These are phyloP conservation scores for Drosophila insularis DNA, from an alignment of 1,140 invertebrate genomes.

Conservation along the genomic window DNA sequence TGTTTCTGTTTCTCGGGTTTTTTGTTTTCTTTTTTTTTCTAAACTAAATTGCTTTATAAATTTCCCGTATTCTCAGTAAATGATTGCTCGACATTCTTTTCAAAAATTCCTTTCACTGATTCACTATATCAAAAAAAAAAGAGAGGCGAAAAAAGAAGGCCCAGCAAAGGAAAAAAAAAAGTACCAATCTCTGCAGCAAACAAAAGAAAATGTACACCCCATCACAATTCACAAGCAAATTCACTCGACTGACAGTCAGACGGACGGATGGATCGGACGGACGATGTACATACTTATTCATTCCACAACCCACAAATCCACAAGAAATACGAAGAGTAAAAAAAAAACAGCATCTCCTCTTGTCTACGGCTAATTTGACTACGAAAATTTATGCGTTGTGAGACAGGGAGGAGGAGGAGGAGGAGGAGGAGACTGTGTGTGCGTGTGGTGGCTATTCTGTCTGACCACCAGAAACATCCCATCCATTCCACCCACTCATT, in stretches of 20 bases:
- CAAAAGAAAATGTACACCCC: slow-evolving; percentile 24
- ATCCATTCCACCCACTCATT: slow-evolving; percentile 15
- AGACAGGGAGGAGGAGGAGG: not conserved
- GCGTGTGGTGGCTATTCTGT: slow-evolving; percentile 25
- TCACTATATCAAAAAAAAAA: slow-evolving; percentile 10
- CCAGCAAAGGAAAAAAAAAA: not conserved
- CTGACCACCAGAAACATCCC: slow-evolving; percentile 26
- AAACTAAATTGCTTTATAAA: not conserved
- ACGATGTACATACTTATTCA: not conserved
- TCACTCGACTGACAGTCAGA: not conserved
- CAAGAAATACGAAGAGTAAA: not conserved
- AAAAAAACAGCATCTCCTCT: slow-evolving; percentile 11
- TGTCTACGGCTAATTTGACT: slow-evolving; percentile 73
- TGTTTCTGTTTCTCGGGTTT: not conserved
- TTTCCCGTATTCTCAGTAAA: not conserved
- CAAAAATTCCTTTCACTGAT: slow-evolving; percentile 1
- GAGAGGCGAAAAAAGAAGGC: not conserved
- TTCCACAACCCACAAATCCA: slow-evolving; percentile 10
- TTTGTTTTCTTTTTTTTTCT: not conserved
- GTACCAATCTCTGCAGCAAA: slow-evolving; percentile 14
- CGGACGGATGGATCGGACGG: not conserved
- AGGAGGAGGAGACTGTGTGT: not conserved
- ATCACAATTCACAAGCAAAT: slow-evolving; percentile 25
- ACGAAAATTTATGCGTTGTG: slow-evolving; percentile 65
- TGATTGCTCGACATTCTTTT: slow-evolving; percentile 1